Percentiles rank a stretch among this genome's conserved stretches.
phyloP scores from a whole-genome alignment of 2,888 invertebrate species.

The Zeuzera pyrina region DNA sequence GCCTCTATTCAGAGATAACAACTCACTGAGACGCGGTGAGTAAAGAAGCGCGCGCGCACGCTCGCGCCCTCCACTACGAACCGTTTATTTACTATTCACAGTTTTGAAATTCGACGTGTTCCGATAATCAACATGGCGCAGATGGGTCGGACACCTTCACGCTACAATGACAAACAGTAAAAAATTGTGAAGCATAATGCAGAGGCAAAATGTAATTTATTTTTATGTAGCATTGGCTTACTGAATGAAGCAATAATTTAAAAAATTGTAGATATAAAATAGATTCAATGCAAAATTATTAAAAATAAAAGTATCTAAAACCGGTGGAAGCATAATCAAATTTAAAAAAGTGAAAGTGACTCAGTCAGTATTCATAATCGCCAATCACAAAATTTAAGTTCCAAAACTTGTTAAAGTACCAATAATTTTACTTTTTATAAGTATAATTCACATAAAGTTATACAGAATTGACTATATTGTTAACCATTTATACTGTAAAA shows the following conservation, averaged over 20 bases:
- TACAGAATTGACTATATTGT: no score
- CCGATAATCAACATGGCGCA: constrained; percentile 54
- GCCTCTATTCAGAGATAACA: constrained; percentile 55
- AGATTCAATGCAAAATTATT: not conserved
- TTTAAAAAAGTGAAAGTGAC: constrained; percentile 50
- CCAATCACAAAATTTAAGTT: constrained; percentile 23
- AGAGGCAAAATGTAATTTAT: no score
- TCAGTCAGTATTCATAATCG: constrained; percentile 15
- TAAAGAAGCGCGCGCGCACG: constrained; percentile 52
- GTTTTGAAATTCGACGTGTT: constrained; percentile 61
- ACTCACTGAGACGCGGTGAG: constrained; percentile 37
- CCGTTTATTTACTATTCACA: constrained; percentile 68
- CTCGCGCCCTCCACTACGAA: constrained; percentile 41
- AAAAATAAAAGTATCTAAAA: not conserved
- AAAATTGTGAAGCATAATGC: constrained; percentile 17
- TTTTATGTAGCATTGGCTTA: no score
- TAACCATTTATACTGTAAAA: no score
- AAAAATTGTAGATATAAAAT: not conserved
- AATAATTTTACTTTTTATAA: no score
- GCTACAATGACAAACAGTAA: constrained; percentile 22
- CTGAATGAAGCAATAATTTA: no score
- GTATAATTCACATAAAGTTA: no score
- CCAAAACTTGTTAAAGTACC: constrained; percentile 39
- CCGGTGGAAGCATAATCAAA: constrained; percentile 5
- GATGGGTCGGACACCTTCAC: constrained; percentile 31